Percentiles rank a stretch among this genome's conserved stretches.
Conservation (phyloP, 2,797 vertebrate genomes). For the Picus viridis region DNA sequence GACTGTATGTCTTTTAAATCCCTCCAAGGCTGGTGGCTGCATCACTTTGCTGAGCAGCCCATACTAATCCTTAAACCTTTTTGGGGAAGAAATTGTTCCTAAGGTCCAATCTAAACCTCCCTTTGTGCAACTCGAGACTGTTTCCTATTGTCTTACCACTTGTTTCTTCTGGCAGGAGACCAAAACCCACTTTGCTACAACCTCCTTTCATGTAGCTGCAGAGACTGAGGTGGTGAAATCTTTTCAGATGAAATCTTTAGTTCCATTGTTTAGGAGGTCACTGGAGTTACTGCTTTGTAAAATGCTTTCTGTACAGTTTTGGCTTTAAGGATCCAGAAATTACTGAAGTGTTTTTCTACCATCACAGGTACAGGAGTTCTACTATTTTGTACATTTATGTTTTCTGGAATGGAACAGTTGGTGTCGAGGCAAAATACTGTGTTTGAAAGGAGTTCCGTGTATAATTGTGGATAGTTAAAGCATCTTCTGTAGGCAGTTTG, state of each 20-base stretch:
- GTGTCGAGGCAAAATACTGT: not conserved
- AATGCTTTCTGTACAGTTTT: not conserved
- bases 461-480: not conserved
- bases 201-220: not conserved
- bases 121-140: no score
- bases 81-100: no score
- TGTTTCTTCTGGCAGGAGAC: not conserved
- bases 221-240: not conserved
- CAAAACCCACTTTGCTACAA: accelerated
- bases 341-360: not conserved
- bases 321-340: not conserved
- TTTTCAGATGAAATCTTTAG: not conserved
- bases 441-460: not conserved
- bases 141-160: not conserved
- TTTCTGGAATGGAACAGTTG: not conserved
- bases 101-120: no score
- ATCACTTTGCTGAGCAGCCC: not conserved
- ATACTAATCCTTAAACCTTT: no score
- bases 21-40: not conserved
- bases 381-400: not conserved
- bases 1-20: accelerated
- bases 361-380: not conserved
- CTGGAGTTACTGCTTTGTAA: not conserved
- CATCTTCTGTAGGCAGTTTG: not conserved
- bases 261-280: not conserved